A percentile compares a stretch with the other conserved stretches of the same genome.
These are phyloP conservation scores for Scomber colias DNA, from an alignment of 2,113 vertebrate genomes.

Conservation along the genomic window DNA sequence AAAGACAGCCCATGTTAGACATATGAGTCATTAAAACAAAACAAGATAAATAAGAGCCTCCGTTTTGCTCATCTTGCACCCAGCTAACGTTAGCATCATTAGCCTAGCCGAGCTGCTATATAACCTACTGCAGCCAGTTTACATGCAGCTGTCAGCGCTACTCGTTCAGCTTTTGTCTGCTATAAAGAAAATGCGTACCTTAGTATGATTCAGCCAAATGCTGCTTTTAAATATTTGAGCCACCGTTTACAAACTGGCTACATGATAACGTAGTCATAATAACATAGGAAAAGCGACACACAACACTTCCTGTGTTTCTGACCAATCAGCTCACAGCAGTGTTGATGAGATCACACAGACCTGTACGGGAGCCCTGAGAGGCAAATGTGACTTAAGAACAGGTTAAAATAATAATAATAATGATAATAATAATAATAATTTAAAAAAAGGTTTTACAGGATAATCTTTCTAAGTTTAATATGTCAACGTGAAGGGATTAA, in stretches of 20 bases:
- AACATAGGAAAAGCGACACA: conserved; percentile 58
- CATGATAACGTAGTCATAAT: conserved; percentile 17
- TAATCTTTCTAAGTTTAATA: too few relatives aligned
- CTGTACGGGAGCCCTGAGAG: too few relatives aligned
- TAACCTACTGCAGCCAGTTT: neutral
- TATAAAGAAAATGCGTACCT: conserved; percentile 15
- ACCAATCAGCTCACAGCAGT: conserved; percentile 45
- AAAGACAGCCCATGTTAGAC: too few relatives aligned
- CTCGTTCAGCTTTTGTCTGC: neutral
- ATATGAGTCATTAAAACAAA: neutral
- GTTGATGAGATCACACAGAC: neutral
- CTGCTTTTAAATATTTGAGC: neutral
- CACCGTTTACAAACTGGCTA: neutral
- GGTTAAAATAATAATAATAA: too few relatives aligned
- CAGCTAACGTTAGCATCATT: conserved; percentile 43
- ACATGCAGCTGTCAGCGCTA: neutral
- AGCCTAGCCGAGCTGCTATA: conserved; percentile 24
- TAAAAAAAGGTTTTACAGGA: too few relatives aligned
- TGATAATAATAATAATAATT: too few relatives aligned
- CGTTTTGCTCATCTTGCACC: neutral
- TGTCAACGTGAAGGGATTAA: too few relatives aligned
- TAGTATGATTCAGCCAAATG: neutral
- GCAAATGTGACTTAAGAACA: too few relatives aligned
- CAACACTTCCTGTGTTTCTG: conserved; percentile 48
- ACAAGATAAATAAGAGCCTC: neutral